Conservation (phyloP, 2,113 vertebrate genomes). For the Bufo gargarizans region DNA sequence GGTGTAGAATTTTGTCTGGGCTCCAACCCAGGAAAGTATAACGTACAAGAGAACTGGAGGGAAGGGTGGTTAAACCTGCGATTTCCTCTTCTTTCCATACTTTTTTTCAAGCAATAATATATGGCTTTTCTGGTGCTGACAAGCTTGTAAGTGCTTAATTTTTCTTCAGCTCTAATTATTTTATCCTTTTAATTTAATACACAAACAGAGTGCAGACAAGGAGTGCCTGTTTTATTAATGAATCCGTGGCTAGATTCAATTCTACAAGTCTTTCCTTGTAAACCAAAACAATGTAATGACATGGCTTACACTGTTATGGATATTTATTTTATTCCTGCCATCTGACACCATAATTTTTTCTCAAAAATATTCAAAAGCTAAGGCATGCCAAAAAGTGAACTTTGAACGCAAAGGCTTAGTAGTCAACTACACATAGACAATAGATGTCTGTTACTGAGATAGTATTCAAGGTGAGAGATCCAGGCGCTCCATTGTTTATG, state of each 20-base stretch:
- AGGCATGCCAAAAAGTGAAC: constrained; percentile 30
- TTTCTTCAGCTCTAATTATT: constrained; percentile 56
- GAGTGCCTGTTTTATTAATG: constrained; percentile 50
- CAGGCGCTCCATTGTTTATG: constrained; percentile 17
- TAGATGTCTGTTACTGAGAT: not conserved
- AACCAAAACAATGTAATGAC: constrained; percentile 52
- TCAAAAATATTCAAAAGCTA: constrained; percentile 8
- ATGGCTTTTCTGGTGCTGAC: constrained; percentile 51
- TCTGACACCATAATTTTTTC: constrained; percentile 8
- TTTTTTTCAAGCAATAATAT: constrained; percentile 42
- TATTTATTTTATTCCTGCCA: constrained; percentile 36
- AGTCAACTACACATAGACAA: not conserved
- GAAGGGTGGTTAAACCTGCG: constrained; percentile 53
- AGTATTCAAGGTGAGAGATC: constrained; percentile 25
- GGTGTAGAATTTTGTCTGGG: constrained; percentile 55
- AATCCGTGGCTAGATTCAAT: not conserved
- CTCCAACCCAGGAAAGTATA: constrained; percentile 56
- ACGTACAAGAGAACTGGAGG: constrained; percentile 37
- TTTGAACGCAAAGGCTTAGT: constrained; percentile 16
- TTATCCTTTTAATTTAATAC: constrained; percentile 57
- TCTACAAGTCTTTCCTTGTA: constrained; percentile 51
- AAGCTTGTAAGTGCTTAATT: constrained; percentile 57
- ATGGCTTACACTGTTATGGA: not conserved
- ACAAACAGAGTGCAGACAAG: constrained; percentile 43
- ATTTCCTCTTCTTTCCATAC: constrained; percentile 41